Evolutionary conservation across 2,113 vertebrate species (phyloP), one percentile per base, ranked within the genome.

Genomic region (Pseudopipra pipra): DNA sequence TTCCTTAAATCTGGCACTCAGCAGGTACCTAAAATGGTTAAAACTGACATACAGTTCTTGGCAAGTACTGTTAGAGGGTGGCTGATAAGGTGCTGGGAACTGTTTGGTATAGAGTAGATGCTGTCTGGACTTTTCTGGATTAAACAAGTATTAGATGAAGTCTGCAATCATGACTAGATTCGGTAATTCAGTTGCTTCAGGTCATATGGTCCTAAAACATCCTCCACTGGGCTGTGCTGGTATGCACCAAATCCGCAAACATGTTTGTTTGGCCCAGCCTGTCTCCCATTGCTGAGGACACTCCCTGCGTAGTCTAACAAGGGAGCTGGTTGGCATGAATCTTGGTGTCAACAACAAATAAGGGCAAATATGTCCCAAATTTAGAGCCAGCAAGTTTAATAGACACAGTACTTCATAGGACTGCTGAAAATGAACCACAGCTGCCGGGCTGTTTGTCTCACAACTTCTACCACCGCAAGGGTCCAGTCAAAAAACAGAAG

Each of bases 181-280:
- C 79, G 84, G 68, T 86, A 88, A 84, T 59, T 56, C 63, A 35
- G 59, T 74, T 0, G 1, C 27, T 80, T 67, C 8, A 6, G 73
- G 39, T 71, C 30, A 14, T 71, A 8, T 1, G 27, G 59, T 43
- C 59, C 72, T 70, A 62, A 67, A 89, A n/a, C n/a, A 58, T 17
- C 30, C 3, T 1, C 47, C 0, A 0, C 59, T 0, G 2, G 62
- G 56, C 87, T 65, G 31, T 30, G 67, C 49, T 61, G 17, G 14
- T 56, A 20, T 5, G 61, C 33, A 56, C 35, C 70, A 62, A 77
- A 59, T 0, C 1, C 63, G 35, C 62, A 71, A 59, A 77, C 8
- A 6, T 0, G 0, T 43, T 85, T 55, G 27, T 54, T 62, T 73
- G 65, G 59, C 55, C 59, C 75, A 30, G 23, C 0, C 0, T 8